Base-by-base conservation (phyloP, 2,113 vertebrate species). In the Phocoena phocoena region DNA sequence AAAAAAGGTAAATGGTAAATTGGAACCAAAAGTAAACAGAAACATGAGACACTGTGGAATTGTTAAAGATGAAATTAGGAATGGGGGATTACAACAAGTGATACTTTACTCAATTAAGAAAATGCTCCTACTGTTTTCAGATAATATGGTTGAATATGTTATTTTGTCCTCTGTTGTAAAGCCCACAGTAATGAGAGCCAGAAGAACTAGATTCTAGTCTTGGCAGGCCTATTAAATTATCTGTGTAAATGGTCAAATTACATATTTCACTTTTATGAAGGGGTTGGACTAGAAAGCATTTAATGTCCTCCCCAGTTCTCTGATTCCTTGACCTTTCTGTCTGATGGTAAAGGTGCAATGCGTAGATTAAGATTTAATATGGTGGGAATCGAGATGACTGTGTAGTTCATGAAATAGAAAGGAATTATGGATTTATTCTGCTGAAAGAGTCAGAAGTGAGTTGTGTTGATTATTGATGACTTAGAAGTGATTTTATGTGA, bases 81-180 rank as follows among this genome's bases (percentile, higher is more conserved):
- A 63, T 86, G n/a, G 28, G 11, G 21, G 44, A 50, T 60, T 95
- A 70, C 8, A 95, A 86, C 36, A 65, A 63, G 28, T 84, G 33
- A 89, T 88, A 47, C 23, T 92, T 93, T 50, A 62, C 53, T 95
- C 33, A 93, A 38, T 62, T 93, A 83, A 96, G 36, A 88, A 97
- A 95, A 88, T 88, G 25, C 38, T 76, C 23, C 31, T 94, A 36
- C 8, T 91, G 8, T 80, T 97, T 65, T 82, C 21, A 47, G 65
- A 44, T 88, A 81, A 85, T 73, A 12, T 70, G 28, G 12, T 73
- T 58, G 31, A 92, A 79, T 88, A 74, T 97, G 44, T 74, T 20
- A 62, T 94, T 96, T 96, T 53, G 6, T 65, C 6, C 28, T 41
- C 12, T 77, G 3, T 92, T 90, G 36, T 73, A 97, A 89, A 89